A percentile compares a stretch with the other conserved stretches of the same genome.
phyloP scores from a whole-genome alignment of 2,797 vertebrate genomes.

The Aphelocoma californica region DNA sequence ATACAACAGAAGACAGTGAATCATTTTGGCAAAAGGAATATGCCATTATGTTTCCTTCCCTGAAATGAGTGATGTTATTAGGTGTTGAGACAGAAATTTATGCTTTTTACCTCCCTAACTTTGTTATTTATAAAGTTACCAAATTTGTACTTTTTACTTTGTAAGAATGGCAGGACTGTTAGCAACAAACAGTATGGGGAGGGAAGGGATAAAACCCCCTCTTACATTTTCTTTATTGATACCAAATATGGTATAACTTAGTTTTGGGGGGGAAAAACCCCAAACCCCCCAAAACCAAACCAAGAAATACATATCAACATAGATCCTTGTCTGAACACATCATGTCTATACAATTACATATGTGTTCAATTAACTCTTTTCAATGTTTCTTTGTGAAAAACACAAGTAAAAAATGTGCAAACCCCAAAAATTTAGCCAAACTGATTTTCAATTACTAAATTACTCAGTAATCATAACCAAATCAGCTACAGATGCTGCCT shows the following conservation, averaged over 20 bases:
- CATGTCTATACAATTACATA: neutral
- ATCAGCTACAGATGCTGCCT: constrained; percentile 56
- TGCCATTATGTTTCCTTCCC: constrained; percentile 43
- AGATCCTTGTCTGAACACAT: neutral
- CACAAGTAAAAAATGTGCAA: constrained; percentile 27
- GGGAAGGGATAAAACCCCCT: neutral
- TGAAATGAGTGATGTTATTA: constrained; percentile 44
- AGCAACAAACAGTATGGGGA: neutral
- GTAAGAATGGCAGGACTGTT: neutral
- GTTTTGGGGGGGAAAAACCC: neutral
- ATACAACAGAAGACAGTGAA: constrained; percentile 59
- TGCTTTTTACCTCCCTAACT: constrained; percentile 25
- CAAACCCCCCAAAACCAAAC: neutral
- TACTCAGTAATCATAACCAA: constrained; percentile 50
- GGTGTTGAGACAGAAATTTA: constrained; percentile 47
- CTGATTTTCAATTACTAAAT: constrained; percentile 33
- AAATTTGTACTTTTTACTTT: constrained; percentile 15
- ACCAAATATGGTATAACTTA: neutral
- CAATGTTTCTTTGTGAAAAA: constrained; percentile 52
- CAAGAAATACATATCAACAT: neutral
- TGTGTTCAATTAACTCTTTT: constrained; percentile 42
- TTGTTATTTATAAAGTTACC: constrained; percentile 31
- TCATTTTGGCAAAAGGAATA: constrained; percentile 56
- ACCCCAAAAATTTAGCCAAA: constrained; percentile 26
- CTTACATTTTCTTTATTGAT: neutral